These are phyloP conservation scores for Tragelaphus strepsiceros DNA, from an alignment of 2,113 vertebrate species.

Conservation along the genomic window DNA sequence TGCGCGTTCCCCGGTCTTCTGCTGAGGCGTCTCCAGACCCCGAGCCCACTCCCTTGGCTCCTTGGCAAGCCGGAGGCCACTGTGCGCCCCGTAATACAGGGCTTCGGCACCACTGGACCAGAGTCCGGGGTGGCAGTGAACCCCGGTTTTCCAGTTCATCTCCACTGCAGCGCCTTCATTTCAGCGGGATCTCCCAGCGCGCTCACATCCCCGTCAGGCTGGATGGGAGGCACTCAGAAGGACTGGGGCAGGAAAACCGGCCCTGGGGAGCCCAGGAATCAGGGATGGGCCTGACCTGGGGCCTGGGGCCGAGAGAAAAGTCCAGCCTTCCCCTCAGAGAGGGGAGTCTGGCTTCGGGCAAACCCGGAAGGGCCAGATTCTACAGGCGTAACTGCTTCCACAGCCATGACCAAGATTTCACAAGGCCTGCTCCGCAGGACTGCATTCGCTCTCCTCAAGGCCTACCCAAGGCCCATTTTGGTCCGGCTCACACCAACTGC, in stretches of 20 bases:
- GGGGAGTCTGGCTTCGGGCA: background rate
- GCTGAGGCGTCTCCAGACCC: background rate
- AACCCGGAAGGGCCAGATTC: background rate
- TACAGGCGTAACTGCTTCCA: background rate
- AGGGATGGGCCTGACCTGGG: background rate
- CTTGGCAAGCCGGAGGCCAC: background rate
- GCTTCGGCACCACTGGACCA: background rate
- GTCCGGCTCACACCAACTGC: fast-evolving
- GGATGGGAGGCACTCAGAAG: background rate
- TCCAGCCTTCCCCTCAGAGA: background rate
- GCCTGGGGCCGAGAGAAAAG: background rate
- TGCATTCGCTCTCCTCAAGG: fast-evolving
- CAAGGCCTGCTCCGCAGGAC: fast-evolving
- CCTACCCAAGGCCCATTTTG: background rate
- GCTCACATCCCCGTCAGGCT: fast-evolving
- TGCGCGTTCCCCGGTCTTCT: background rate
- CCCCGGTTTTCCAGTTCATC: background rate
- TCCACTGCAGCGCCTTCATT: background rate
- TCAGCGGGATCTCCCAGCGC: background rate
- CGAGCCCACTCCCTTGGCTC: background rate
- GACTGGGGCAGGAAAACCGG: background rate
- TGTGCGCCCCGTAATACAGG: fast-evolving
- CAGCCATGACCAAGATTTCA: fast-evolving
- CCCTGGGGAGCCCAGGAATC: background rate
- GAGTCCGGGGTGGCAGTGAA: background rate